phyloP scores from a whole-genome alignment of 2,113 vertebrate species.

The Spea bombifrons region DNA sequence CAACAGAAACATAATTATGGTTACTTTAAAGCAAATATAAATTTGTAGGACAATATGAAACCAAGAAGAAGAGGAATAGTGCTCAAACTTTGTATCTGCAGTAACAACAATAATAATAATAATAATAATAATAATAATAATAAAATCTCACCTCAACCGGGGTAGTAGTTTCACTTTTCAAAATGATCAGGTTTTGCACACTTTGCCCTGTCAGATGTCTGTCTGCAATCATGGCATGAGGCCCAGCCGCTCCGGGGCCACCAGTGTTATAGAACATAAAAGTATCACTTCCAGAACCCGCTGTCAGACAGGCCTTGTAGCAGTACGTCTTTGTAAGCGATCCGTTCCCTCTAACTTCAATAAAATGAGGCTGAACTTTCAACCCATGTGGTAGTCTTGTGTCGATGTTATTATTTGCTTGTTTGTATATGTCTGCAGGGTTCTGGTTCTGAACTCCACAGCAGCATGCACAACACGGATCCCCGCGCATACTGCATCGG shows the following conservation, averaged over 20 bases:
- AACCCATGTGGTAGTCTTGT: constrained; percentile 76
- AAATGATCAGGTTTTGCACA: constrained; percentile 79
- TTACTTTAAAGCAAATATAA: no score
- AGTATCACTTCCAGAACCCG: constrained; percentile 92
- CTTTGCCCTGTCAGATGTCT: constrained; percentile 90
- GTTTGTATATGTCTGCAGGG: constrained; percentile 73
- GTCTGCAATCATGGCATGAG: constrained; percentile 81
- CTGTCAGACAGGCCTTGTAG: constrained; percentile 93
- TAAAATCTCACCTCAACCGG: constrained; percentile 75
- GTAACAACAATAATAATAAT: no score
- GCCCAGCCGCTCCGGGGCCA: constrained; percentile 74
- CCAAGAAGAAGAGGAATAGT: no score
- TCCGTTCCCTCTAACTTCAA: constrained; percentile 91
- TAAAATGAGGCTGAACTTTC: constrained; percentile 92
- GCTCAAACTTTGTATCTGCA: no score
- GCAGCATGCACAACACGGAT: constrained; percentile 80
- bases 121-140: no score
- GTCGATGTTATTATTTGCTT: constrained; percentile 83
- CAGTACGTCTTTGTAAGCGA: constrained; percentile 96
- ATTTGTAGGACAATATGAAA: no score
- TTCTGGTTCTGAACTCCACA: constrained; percentile 78
- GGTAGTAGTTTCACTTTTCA: constrained; percentile 85
- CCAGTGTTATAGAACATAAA: constrained; percentile 99
- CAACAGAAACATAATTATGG: no score
- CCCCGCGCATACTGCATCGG: constrained; percentile 77